These are phyloP conservation scores for Tipula unca DNA, from an alignment of 2,888 invertebrate genomes.

Conservation along the genomic window DNA sequence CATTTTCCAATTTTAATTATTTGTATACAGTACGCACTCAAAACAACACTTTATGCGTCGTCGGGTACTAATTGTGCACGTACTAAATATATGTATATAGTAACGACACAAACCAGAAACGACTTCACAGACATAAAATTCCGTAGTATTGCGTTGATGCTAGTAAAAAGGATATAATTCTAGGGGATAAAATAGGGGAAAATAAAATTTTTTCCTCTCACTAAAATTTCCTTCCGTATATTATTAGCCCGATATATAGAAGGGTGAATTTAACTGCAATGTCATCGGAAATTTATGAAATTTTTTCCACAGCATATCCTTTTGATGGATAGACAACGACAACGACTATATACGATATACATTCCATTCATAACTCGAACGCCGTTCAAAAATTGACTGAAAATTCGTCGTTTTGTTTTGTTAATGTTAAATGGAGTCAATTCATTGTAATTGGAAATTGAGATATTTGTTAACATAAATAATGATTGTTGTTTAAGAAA, in stretches of 20 bases:
- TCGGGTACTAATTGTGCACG: neutral
- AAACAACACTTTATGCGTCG: neutral
- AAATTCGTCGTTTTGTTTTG: neutral
- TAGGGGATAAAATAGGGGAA: neutral
- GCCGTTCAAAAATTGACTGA: neutral
- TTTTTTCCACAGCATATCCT: neutral
- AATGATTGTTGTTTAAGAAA: neutral
- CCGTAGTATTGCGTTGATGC: neutral
- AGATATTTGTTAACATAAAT: neutral
- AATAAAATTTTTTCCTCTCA: neutral
- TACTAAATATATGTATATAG: neutral
- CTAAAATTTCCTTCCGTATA: neutral
- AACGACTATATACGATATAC: neutral
- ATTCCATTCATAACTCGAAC: neutral
- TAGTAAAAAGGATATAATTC: neutral
- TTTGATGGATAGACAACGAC: neutral
- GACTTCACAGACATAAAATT: neutral
- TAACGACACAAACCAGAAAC: neutral
- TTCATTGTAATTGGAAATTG: conserved; percentile 14
- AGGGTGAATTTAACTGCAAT: neutral
- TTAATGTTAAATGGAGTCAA: conserved; percentile 18
- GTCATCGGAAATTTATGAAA: neutral
- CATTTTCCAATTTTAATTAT: neutral
- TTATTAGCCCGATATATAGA: neutral
- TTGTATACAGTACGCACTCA: neutral